Percentiles rank a stretch among this genome's conserved stretches.
These are phyloP conservation scores for Aleiodes alternator DNA, from an alignment of 2,888 invertebrate species.

Conservation along the genomic window DNA sequence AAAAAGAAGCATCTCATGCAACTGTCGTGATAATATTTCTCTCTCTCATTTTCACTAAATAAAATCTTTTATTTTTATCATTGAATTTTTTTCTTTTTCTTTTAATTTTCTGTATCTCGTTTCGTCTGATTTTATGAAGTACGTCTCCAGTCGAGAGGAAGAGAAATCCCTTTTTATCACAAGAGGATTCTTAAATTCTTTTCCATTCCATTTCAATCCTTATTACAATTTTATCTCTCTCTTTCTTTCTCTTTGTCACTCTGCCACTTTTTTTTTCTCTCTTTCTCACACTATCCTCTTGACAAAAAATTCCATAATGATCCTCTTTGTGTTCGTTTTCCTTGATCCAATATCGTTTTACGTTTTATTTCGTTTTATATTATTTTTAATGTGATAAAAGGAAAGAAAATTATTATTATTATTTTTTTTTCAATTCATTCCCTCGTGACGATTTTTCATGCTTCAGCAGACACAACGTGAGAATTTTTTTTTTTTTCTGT, in stretches of 20 bases:
- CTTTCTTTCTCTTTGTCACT: not conserved
- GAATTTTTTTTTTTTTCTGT: slow-evolving; percentile 13
- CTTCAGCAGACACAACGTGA: slow-evolving; percentile 22
- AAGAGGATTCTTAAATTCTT: slow-evolving; percentile 39
- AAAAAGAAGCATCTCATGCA: slow-evolving; percentile 63
- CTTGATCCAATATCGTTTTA: slow-evolving; percentile 29
- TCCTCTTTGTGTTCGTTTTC: slow-evolving; percentile 33
- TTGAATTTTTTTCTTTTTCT: slow-evolving; percentile 36
- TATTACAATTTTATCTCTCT: slow-evolving; percentile 26
- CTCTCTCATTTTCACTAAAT: slow-evolving; percentile 46
- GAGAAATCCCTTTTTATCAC: slow-evolving; percentile 36
- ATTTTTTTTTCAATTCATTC: slow-evolving; percentile 34
- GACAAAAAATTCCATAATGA: slow-evolving; percentile 30
- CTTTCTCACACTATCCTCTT: slow-evolving; percentile 30
- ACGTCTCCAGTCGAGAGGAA: slow-evolving; percentile 36
- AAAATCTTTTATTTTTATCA: slow-evolving; percentile 36
- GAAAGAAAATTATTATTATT: slow-evolving; percentile 27
- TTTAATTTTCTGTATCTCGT: slow-evolving; percentile 39
- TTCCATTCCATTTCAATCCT: slow-evolving; percentile 39
- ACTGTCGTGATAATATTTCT: slow-evolving; percentile 59
- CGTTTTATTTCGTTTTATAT: not conserved
- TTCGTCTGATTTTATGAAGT: slow-evolving; percentile 39
- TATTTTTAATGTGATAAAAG: slow-evolving; percentile 21
- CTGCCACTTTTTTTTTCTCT: not conserved
- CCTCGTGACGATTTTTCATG: slow-evolving; percentile 32